Base-by-base conservation (phyloP, 53 echinoderm and acorn worm genomes). In the Temnopleurus reevesii region DNA sequence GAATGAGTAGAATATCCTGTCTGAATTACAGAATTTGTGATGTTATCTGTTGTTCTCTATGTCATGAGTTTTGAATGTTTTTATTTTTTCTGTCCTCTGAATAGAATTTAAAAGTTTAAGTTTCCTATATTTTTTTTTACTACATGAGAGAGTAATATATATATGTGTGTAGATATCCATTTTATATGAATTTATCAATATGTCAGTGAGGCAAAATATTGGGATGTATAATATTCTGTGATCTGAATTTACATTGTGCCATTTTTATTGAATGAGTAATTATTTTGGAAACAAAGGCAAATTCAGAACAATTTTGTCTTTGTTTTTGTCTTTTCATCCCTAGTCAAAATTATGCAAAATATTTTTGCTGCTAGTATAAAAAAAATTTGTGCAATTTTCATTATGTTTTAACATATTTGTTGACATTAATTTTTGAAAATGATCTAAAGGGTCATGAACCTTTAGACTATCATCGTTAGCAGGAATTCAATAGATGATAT, bases 141-240 rank as follows among this genome's bases (percentile, higher is more conserved):
- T 10, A 21, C 54, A 55, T 21, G 35, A 83, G 21, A 83, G 54
- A 83, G 54, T 55, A 55, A 83, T 83, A 51, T 82, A 81, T 81
- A 81, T 46, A 81, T 51, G 53, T 83, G 53, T 83, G 43, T 77
- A 77, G 45, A 45, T 45, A 77, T 77, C 47, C 13, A 38, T 46
- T 77, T 18, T 23, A 55, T 83, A 55, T 5, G 15, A 4, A 4
- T 83, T 55, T 55, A 83, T 46, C 12, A 55, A 23, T 51, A 27
- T 5, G 41, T 41, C 36, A 8, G 5, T 41, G n/a, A 66, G 41
- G 7, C 15, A 49, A 49, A 15, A 8, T 19, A 71, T 71, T n/a
- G 8, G 71, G 71, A 36, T 41, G 38, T 15, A 33, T 13, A 29
- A 63, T 8, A 29, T 31, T 31, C 63, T 4, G 33, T 31, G 33